These are phyloP conservation scores for Ceratosolen fusciceps DNA, from an alignment of 1,140 invertebrate genomes.

Conservation along the genomic window DNA sequence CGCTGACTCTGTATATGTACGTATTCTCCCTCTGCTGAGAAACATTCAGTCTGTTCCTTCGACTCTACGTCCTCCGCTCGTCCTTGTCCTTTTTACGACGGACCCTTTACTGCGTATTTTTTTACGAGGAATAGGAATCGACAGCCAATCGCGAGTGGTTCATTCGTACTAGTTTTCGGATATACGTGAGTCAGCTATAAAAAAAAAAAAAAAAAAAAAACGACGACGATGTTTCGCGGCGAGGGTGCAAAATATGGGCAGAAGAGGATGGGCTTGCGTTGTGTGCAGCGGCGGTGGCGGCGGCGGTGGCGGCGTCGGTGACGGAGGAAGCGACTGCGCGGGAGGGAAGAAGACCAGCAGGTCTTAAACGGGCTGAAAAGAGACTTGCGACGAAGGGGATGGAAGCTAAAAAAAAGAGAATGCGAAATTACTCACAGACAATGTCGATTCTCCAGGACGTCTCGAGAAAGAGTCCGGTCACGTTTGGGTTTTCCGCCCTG, in stretches of 20 bases:
- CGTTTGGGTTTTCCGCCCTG: slow-evolving; percentile 84
- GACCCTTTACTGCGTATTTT: slow-evolving; percentile 29
- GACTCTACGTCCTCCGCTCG: not conserved
- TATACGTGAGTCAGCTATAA: slow-evolving; percentile 40
- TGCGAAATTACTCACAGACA: slow-evolving; percentile 82
- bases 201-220: no score
- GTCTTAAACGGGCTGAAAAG: not conserved
- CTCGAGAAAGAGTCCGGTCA: slow-evolving; percentile 84
- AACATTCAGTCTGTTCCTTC: slow-evolving; percentile 22
- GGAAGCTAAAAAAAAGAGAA: slow-evolving; percentile 22
- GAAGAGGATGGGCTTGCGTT: no score
- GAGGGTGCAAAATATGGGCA: no score
- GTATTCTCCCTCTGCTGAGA: slow-evolving; percentile 26
- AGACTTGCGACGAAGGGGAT: not conserved
- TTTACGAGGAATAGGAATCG: slow-evolving; percentile 49
- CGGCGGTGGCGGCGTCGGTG: no score
- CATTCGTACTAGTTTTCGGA: slow-evolving; percentile 34
- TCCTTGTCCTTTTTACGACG: slow-evolving; percentile 24
- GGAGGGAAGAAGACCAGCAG: not conserved
- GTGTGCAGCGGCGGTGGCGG: no score
- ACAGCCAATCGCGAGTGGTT: slow-evolving; percentile 44
- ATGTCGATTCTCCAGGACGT: slow-evolving; percentile 89
- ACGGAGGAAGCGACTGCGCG: not conserved
- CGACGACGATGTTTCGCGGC: not conserved
- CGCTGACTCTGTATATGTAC: not conserved